Percentiles rank a stretch among this genome's conserved stretches.
phyloP scores from a whole-genome alignment of 2,113 vertebrate genomes.

The Oreochromis spilurus region DNA sequence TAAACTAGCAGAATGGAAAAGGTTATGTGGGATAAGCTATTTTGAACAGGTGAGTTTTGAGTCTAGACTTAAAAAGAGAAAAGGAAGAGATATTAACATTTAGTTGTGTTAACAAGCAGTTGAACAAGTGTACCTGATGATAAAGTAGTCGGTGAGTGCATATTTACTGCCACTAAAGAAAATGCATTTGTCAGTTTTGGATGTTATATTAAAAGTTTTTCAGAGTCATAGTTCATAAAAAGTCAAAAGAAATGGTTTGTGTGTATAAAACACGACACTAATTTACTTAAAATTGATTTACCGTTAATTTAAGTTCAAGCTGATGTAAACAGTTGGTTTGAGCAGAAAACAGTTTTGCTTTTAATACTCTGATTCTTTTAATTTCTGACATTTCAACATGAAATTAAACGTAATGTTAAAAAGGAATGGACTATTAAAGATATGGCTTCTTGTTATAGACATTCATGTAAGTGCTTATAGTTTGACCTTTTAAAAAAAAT shows the following conservation, averaged over 20 bases:
- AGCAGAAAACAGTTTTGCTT: background rate
- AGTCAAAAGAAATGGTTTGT: background rate
- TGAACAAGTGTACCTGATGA: background rate
- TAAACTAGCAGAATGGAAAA: too few species aligned
- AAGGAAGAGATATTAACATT: too few species aligned
- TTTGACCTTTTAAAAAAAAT: background rate
- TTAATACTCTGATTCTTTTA: background rate
- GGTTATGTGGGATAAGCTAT: too few species aligned
- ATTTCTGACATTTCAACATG: background rate
- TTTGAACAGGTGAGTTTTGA: too few species aligned
- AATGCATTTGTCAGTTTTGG: background rate
- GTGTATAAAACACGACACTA: background rate
- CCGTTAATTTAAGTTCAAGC: background rate
- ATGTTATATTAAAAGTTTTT: background rate
- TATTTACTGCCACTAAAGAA: background rate
- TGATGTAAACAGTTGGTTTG: background rate
- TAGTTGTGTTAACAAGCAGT: background rate
- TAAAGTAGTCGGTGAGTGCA: background rate
- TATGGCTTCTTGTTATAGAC: background rate
- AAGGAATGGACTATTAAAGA: background rate
- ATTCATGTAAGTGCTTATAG: background rate
- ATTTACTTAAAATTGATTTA: background rate
- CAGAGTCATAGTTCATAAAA: background rate
- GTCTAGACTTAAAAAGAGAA: too few species aligned
- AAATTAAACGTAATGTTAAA: background rate